Evolutionary conservation across 2,797 vertebrate species (phyloP).

Genomic region (Gobio occitaniae): DNA sequence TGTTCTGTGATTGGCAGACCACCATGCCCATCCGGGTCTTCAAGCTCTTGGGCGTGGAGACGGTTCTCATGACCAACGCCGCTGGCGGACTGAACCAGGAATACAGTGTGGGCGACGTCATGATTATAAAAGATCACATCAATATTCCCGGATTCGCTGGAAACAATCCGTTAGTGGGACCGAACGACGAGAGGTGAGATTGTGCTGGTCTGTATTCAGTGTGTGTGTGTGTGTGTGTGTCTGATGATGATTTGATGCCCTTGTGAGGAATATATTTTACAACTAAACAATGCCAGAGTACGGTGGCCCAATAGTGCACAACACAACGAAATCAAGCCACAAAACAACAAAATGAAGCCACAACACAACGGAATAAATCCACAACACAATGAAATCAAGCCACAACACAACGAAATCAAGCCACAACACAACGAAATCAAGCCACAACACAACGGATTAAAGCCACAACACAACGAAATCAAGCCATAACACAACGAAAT

Average conservation of each 20-base stretch:
- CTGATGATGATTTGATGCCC: neutral
- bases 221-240: too few species aligned
- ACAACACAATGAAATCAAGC: too few species aligned
- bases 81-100: conserved; percentile 89
- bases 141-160: conserved; percentile 88
- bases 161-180: conserved; percentile 83
- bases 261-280: neutral
- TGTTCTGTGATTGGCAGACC: conserved; percentile 72
- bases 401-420: too few species aligned
- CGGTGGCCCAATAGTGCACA: too few species aligned
- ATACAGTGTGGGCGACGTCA: conserved; percentile 89
- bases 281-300: neutral
- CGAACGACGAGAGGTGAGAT: conserved; percentile 84
- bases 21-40: conserved; percentile 89
- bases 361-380: too few species aligned
- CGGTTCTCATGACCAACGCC: conserved; percentile 88
- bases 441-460: too few species aligned
- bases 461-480: too few species aligned
- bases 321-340: too few species aligned
- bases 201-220: neutral
- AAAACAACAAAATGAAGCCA: too few species aligned
- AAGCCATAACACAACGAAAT: too few species aligned
- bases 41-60: conserved; percentile 85
- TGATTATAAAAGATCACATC: conserved; percentile 92
- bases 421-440: too few species aligned